Percentiles rank a stretch among this genome's conserved stretches.
Evolutionary conservation across 2,888 invertebrate species (phyloP).

Genomic region (Apodemia duryi): DNA sequence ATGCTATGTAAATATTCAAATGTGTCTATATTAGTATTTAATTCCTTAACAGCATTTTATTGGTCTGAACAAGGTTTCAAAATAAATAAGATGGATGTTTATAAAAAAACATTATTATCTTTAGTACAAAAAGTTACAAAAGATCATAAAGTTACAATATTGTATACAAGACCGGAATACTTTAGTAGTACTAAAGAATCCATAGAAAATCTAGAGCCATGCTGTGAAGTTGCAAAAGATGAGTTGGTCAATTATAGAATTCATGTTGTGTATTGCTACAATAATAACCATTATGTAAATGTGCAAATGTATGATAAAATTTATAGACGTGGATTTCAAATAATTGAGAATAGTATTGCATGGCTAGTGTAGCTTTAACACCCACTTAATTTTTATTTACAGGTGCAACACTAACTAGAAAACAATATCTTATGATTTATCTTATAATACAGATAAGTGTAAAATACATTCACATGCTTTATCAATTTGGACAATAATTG

Average conservation of each 20-base stretch:
- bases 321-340: conserved; percentile 36
- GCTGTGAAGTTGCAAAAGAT: conserved; percentile 38
- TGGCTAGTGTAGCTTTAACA: conserved; percentile 25
- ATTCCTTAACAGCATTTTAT: conserved; percentile 72
- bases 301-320: conserved; percentile 37
- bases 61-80: conserved; percentile 72
- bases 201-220: conserved; percentile 42
- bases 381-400: no score
- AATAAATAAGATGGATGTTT: conserved; percentile 70
- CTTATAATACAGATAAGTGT: no score
- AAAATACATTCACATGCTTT: no score
- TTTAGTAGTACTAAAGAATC: conserved; percentile 61
- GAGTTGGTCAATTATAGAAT: conserved; percentile 61
- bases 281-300: conserved; percentile 35
- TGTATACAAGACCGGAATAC: conserved; percentile 76
- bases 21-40: conserved; percentile 60
- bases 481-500: no score
- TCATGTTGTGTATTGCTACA: conserved; percentile 37
- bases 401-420: no score
- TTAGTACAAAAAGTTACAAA: conserved; percentile 64
- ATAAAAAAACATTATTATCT: conserved; percentile 61
- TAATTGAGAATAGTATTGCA: conserved; percentile 33
- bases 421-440: no score
- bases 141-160: conserved; percentile 66
- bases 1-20: conserved; percentile 52